Conservation (phyloP, 2,888 invertebrate species). For the Platypus cylindrus region DNA sequence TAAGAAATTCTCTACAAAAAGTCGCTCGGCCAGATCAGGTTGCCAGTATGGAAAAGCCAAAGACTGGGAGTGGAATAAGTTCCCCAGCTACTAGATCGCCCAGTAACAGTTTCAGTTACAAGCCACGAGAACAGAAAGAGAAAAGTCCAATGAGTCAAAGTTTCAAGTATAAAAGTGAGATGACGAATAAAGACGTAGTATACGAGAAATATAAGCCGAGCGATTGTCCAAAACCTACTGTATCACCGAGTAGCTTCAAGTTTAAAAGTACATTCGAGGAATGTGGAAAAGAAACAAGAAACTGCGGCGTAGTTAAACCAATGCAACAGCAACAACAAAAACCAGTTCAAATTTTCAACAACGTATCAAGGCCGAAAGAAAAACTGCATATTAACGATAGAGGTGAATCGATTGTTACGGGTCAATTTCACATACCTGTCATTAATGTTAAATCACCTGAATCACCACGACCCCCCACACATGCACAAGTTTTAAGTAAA, state of each 20-base stretch:
- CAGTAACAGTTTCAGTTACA: conserved; percentile 10
- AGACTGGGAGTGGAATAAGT: conserved; percentile 5
- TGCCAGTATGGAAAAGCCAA: conserved; percentile 3
- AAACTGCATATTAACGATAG: conserved; percentile 30
- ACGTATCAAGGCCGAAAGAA: conserved; percentile 17
- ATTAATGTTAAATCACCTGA: conserved; percentile 22
- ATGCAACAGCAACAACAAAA: conserved; percentile 19
- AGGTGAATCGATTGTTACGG: conserved; percentile 35
- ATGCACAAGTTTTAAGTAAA: conserved; percentile 42
- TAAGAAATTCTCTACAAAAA: conserved; percentile 46
- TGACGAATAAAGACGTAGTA: conserved; percentile 7
- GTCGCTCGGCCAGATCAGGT: conserved; percentile 17
- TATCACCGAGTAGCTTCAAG: conserved; percentile 15
- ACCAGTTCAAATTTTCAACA: conserved; percentile 17
- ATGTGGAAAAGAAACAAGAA: conserved; percentile 14
- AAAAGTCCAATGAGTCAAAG: conserved; percentile 6
- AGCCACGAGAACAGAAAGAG: conserved; percentile 7
- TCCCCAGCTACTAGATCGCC: conserved; percentile 11
- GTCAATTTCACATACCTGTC: conserved; percentile 35
- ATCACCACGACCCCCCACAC: conserved; percentile 22
- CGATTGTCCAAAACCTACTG: conserved; percentile 16
- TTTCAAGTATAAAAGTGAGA: conserved; percentile 17
- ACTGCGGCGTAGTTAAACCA: conserved; percentile 22
- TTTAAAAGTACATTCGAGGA: conserved; percentile 13
- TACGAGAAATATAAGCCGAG: conserved; percentile 17